A percentile compares a stretch with the other conserved stretches of the same genome.
These are phyloP conservation scores for Neoitamus cyanurus DNA, from an alignment of 2,888 invertebrate species.

Conservation along the genomic window DNA sequence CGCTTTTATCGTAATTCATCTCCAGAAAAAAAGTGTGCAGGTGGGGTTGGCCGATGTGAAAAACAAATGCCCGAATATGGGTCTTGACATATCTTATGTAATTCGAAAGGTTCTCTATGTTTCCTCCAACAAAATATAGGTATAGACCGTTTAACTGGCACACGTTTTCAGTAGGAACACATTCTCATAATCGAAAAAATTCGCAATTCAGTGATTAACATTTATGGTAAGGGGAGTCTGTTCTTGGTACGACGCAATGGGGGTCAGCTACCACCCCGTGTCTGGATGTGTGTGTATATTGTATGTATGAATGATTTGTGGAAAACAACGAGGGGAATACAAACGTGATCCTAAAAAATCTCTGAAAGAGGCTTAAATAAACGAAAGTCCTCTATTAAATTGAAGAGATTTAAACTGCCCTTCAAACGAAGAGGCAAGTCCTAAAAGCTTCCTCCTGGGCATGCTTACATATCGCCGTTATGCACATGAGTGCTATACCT, in stretches of 20 bases:
- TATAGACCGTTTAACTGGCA: no score
- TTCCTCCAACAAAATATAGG: no score
- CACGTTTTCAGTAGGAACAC: no score
- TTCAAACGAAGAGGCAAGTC: conserved; percentile 33
- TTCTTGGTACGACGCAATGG: background rate
- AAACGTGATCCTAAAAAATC: conserved; percentile 15
- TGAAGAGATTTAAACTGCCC: conserved; percentile 49
- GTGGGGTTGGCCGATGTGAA: no score
- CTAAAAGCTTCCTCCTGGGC: conserved; percentile 46
- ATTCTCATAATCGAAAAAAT: no score
- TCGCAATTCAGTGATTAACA: background rate
- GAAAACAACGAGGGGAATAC: background rate
- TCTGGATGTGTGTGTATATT: no score
- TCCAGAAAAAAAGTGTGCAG: no score
- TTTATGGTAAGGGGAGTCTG: background rate
- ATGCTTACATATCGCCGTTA: conserved; percentile 37
- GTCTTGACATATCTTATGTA: no score
- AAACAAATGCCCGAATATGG: no score
- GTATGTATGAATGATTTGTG: background rate
- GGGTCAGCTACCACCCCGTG: background rate
- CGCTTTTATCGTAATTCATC: no score
- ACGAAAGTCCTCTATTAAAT: conserved; percentile 47
- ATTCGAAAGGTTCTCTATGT: no score
- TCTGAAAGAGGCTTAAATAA: conserved; percentile 39
- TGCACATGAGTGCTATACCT: conserved; percentile 42